Evolutionary conservation across 2,888 invertebrate genomes (phyloP).

Genomic region (Dolichopus griseipennis): DNA sequence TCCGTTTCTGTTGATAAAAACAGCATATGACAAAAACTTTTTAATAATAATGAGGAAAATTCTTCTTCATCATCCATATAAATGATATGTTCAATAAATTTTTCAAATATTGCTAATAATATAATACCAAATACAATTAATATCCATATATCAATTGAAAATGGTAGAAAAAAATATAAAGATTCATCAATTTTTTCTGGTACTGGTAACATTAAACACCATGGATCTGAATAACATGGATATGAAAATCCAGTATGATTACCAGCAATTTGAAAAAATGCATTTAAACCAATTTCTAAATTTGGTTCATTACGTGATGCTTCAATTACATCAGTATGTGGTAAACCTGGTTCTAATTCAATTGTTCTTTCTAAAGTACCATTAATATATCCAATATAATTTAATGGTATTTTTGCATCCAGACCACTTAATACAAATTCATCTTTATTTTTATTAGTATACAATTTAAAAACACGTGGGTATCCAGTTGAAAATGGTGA

Average conservation of each 20-base stretch:
- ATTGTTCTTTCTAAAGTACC: background rate
- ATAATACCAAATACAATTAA: conserved; percentile 10
- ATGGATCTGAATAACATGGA: conserved; percentile 22
- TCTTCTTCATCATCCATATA: background rate
- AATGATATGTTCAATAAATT: background rate
- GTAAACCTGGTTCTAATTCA: background rate
- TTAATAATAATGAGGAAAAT: background rate
- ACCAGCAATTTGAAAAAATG: background rate
- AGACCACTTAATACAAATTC: background rate
- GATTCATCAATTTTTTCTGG: conserved; percentile 21
- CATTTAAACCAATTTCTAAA: conserved; percentile 1
- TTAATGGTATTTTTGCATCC: background rate
- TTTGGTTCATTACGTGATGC: background rate
- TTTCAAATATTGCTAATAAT: background rate
- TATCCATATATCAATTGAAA: conserved; percentile 23
- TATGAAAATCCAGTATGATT: conserved; percentile 25
- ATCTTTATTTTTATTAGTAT: background rate
- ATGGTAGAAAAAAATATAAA: conserved; percentile 23
- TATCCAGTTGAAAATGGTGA: background rate
- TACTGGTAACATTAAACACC: conserved; percentile 28
- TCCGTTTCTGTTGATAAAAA: background rate
- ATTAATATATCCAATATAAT: conserved; percentile 5
- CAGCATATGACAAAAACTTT: background rate
- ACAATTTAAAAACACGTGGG: background rate
- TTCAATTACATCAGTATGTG: background rate